phyloP scores from a whole-genome alignment of 2,113 vertebrate genomes.

The Neogobius melanostomus region DNA sequence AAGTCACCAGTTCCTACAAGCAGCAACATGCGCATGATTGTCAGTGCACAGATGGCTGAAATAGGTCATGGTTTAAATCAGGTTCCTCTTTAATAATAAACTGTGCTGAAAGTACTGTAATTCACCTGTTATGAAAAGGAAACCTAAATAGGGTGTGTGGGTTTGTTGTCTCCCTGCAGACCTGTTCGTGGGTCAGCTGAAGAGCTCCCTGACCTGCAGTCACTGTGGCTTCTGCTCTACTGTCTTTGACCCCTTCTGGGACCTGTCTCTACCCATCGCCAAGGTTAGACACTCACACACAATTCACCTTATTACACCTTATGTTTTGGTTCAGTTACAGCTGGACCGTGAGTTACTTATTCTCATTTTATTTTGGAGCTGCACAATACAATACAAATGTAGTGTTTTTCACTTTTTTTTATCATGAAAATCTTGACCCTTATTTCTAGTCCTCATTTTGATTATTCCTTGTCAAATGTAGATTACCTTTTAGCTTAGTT shows the following conservation, averaged over 20 bases:
- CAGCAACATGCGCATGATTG: not conserved
- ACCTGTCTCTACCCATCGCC: conserved; percentile 93
- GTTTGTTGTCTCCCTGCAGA: conserved; percentile 71
- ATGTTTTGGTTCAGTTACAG: no score
- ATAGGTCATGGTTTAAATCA: not conserved
- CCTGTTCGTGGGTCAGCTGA: conserved; percentile 95
- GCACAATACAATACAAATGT: no score
- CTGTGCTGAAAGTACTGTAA: no score
- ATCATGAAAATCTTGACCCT: no score
- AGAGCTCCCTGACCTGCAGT: conserved; percentile 94
- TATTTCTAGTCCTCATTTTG: no score
- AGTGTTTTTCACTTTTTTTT: no score
- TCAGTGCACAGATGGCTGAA: not conserved
- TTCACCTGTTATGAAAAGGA: no score
- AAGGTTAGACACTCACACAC: conserved; percentile 80
- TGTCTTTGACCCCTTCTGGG: conserved; percentile 98
- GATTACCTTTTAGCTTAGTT: no score
- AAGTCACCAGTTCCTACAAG: not conserved
- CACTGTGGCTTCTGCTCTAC: conserved; percentile 96
- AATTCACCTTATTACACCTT: not conserved
- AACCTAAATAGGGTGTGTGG: no score
- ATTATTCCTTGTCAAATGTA: no score
- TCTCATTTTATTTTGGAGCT: no score
- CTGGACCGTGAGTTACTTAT: no score
- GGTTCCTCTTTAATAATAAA: not conserved